Base-by-base conservation (phyloP, 2,113 vertebrate species). In the Psittacula cyanocephala region DNA sequence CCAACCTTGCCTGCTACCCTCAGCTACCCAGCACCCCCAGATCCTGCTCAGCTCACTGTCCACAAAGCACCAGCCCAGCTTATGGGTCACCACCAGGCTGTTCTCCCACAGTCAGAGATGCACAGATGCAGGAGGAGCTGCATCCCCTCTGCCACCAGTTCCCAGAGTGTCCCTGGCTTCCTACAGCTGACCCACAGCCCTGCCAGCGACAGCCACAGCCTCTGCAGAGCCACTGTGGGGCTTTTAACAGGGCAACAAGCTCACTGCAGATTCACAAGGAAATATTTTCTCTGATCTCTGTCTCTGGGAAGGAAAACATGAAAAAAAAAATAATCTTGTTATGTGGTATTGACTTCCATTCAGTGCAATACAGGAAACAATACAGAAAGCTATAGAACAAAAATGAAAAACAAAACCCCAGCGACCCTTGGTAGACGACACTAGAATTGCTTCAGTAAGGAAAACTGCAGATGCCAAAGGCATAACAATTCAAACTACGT, bases 341-440 rank as follows among this genome's bases (percentile, higher is more conserved):
- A 90, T 20, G 49, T 60, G 47, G 29, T 52, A 55, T 60, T 89
- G 81, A 89, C 68, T 89, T 71, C 27, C 63, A 76, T 67, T 75
- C 72, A 52, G 68, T 35, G 69, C 43, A 76, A 79, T 63, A 62
- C 47, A 29, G 29, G 64, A 76, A 94, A 83, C 49, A 65, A 87
- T 70, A 63, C 11, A 83, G 67, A 87, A 86, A 85, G 49, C 68
- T 75, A 65, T 9, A 87, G 39, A 80, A 83, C 27, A 49, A 37
- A 70, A 90, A 70, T 83, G 55, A 93, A 80, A 93, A 87, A 39
- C 55, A 80, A 92, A 92, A 80, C 82, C 82, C 55, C 67, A 83
- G 68, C 2, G 17, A 87, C 91, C 72, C 63, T 35, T 50, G 41
- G 62, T 6, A 86, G 88, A 55, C 1, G 2, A 55, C 44, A 46